Evolutionary conservation across 2,888 invertebrate genomes (phyloP).

Genomic region (Pristionchus exspectatus): DNA sequence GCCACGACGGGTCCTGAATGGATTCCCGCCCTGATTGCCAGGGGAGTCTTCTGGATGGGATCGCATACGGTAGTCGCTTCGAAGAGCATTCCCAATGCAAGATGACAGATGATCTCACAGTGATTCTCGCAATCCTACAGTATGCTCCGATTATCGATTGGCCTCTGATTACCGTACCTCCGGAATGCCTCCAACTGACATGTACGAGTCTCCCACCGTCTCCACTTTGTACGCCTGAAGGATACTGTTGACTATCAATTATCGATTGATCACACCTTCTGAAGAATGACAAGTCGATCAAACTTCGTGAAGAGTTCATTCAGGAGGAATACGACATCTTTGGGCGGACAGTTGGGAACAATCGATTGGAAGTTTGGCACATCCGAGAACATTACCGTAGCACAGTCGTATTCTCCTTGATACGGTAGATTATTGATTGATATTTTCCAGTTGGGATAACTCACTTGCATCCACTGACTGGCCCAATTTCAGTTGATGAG

Average conservation of each 20-base stretch:
- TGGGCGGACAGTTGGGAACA: constrained; percentile 78
- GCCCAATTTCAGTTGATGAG: constrained; percentile 76
- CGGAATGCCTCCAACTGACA: constrained; percentile 75
- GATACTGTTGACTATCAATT: background rate
- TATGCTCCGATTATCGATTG: background rate
- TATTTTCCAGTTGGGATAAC: background rate
- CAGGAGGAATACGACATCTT: constrained; percentile 79
- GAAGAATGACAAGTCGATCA: constrained; percentile 73
- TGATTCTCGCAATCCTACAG: constrained; percentile 65
- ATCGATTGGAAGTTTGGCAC: constrained; percentile 79
- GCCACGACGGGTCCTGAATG: constrained; percentile 75
- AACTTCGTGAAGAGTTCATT: constrained; percentile 79
- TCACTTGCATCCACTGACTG: constrained; percentile 76
- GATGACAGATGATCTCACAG: constrained; percentile 77
- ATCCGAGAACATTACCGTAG: constrained; percentile 79
- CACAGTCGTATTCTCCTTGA: constrained; percentile 69
- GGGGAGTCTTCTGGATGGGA: constrained; percentile 67
- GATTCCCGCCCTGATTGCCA: constrained; percentile 73
- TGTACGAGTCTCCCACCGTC: constrained; percentile 74
- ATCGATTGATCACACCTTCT: constrained; percentile 61
- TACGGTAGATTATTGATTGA: background rate
- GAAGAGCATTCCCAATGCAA: constrained; percentile 79
- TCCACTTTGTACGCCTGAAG: constrained; percentile 73
- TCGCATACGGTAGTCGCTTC: constrained; percentile 75
- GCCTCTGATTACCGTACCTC: constrained; percentile 58